phyloP scores from a whole-genome alignment of 2,113 vertebrate species.

The Psittacara wagleri region DNA sequence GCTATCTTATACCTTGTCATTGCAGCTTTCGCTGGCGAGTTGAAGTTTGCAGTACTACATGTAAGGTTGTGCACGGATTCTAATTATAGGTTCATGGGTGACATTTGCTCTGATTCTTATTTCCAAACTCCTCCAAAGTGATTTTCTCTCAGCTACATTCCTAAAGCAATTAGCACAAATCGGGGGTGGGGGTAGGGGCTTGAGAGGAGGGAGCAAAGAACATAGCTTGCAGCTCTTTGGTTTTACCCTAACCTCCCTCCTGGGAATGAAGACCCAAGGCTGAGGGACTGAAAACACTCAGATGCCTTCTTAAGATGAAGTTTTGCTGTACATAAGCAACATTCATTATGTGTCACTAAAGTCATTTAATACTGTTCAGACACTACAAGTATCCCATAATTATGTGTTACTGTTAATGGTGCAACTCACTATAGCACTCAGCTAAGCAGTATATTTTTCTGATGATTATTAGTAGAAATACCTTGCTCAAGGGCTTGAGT shows the following conservation, averaged over 20 bases:
- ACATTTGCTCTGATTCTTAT: background rate
- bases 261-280: background rate
- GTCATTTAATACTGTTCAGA: background rate
- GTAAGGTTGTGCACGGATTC: background rate
- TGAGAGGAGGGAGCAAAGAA: background rate
- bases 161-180: background rate
- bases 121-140: background rate
- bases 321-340: background rate
- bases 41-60: background rate
- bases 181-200: too few relatives aligned
- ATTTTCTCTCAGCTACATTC: background rate
- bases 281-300: background rate
- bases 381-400: background rate
- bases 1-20: rapidly evolving
- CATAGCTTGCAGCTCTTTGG: background rate
- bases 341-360: rapidly evolving
- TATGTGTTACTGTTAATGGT: background rate
- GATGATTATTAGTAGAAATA: background rate
- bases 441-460: background rate
- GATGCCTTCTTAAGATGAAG: background rate
- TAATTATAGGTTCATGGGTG: background rate
- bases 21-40: background rate
- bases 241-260: background rate
- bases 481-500: background rate
- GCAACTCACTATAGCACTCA: background rate